Evolutionary conservation across 2,797 vertebrate species (phyloP), one percentile per base, ranked within the genome.

Genomic region (Otolemur crassicaudatus): DNA sequence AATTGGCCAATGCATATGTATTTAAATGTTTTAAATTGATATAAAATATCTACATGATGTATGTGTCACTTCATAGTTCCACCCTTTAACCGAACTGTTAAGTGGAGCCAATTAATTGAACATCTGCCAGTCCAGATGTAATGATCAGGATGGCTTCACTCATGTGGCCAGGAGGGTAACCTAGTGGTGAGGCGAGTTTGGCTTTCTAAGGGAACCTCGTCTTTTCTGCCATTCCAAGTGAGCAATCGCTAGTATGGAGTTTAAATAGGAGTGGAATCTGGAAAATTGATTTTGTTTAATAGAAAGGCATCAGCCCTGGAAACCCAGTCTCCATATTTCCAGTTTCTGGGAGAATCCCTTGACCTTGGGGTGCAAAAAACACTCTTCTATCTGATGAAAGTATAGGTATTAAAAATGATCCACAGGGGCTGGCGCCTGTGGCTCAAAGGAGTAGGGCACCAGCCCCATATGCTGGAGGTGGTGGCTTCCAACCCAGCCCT

Each of bases 251-350:
- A 61, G 5, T 19, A 22, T 60, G 60, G 67, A 73, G 17, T 40
- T 61, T 49, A 77, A 40, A 90, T 1, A 37, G 9, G 25, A 89
- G n/a, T 37, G 20, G 20, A 58, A 73, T 79, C 88, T 83, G 80
- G 82, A 94, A 93, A 70, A 92, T 3, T 76, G 73, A 93, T 40
- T 91, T 94, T 73, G 31, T 37, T 87, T 23, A 75, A 31, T 46
- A 16, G 23, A 40, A 22, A 81, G 31, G 23, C 31, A 94, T 31
- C 29, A 76, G 34, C 31, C 49, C 23, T 34, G 19, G 22, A 87
- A 84, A 7, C 12, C 29, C 1, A 31, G 49, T 1, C 31, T 81
- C 88, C 69, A 91, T 8, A 76, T 23, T 87, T 83, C 77, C 77
- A 72, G 22, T 37, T 20, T 20, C 13, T 19, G 29, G 70, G 25